These are phyloP conservation scores for Mycalesis mineus DNA, from an alignment of 2,888 invertebrate species.

Conservation along the genomic window DNA sequence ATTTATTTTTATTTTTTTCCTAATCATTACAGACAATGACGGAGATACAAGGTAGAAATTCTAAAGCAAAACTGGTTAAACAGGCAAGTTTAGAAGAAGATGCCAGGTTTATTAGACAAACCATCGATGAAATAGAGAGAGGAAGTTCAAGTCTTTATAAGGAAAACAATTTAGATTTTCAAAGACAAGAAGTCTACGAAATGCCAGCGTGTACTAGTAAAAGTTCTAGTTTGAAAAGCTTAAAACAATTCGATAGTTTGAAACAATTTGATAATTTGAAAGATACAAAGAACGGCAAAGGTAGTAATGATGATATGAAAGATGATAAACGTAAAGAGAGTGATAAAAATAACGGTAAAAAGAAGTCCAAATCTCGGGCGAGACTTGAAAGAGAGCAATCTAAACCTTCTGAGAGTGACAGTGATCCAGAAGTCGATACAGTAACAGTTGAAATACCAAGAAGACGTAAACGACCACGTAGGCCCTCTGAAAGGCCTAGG, in stretches of 20 bases:
- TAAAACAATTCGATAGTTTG: constrained; percentile 37
- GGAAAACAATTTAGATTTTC: constrained; percentile 38
- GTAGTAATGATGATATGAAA: constrained; percentile 48
- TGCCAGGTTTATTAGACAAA: constrained; percentile 66
- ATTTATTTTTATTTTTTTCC: background rate
- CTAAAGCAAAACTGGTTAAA: constrained; percentile 49
- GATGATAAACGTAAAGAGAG: constrained; percentile 58
- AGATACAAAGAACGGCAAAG: constrained; percentile 40
- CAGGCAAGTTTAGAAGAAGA: constrained; percentile 72
- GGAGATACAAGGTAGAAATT: constrained; percentile 41
- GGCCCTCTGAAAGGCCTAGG: constrained; percentile 66
- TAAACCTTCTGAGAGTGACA: constrained; percentile 71
- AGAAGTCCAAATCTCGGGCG: constrained; percentile 68
- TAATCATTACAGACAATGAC: constrained; percentile 15
- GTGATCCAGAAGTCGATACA: constrained; percentile 69
- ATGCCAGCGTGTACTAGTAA: constrained; percentile 44
- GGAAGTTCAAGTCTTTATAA: constrained; percentile 57
- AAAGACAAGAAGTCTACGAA: constrained; percentile 29
- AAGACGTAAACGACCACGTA: constrained; percentile 62
- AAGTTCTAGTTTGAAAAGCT: constrained; percentile 39
- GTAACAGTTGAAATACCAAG: constrained; percentile 74
- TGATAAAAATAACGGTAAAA: constrained; percentile 65
- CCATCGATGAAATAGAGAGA: constrained; percentile 72
- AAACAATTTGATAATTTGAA: constrained; percentile 34
- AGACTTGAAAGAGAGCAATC: constrained; percentile 71